phyloP scores from a whole-genome alignment of 2,888 invertebrate species.

The Drosophila infuscata region DNA sequence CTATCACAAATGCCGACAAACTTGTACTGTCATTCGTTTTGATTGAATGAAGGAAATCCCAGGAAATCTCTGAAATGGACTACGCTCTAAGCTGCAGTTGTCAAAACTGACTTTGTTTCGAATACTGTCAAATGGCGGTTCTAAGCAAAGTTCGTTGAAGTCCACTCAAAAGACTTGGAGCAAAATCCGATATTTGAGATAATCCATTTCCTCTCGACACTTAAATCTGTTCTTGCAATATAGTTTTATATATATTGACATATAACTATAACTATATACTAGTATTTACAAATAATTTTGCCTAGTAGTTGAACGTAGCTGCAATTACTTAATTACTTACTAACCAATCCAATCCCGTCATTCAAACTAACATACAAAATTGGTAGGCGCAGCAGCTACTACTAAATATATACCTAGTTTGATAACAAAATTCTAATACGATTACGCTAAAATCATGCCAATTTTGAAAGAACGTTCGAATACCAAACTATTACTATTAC shows the following conservation, averaged over 20 bases:
- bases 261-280: constrained; percentile 25
- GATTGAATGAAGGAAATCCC: constrained; percentile 43
- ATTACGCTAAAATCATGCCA: constrained; percentile 52
- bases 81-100: constrained; percentile 4
- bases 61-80: constrained; percentile 32
- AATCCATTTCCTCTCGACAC: constrained; percentile 10
- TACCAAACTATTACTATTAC: constrained; percentile 19
- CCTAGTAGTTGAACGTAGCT: constrained; percentile 52
- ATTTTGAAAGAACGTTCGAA: constrained; percentile 38
- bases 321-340: constrained; percentile 52
- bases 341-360: constrained; percentile 54
- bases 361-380: constrained; percentile 40
- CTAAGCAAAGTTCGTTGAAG: constrained; percentile 14
- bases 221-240: constrained; percentile 6
- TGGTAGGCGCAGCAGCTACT: constrained; percentile 20
- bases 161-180: constrained; percentile 3
- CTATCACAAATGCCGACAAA: constrained; percentile 36
- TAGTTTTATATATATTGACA: constrained; percentile 13
- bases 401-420: constrained; percentile 40
- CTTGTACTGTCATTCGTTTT: constrained; percentile 69
- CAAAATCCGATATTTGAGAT: constrained; percentile 18
- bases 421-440: constrained; percentile 24
- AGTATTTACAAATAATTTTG: constrained; percentile 32
- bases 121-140: neutral
- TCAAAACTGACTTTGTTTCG: constrained; percentile 5